These are phyloP conservation scores for Ephestia elutella DNA, from an alignment of 1,140 invertebrate species.

Conservation along the genomic window DNA sequence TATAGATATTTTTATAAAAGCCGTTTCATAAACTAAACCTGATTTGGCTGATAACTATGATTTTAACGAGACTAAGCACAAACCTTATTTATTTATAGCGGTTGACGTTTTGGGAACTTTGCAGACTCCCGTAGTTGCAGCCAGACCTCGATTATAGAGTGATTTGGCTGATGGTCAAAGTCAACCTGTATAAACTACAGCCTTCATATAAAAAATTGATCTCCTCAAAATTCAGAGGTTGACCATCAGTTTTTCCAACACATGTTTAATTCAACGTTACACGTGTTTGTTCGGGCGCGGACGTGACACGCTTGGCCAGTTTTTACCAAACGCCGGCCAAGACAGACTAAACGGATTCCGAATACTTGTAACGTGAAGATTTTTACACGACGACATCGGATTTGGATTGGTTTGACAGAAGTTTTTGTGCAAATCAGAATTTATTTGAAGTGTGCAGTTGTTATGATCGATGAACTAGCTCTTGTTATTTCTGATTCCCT, in stretches of 20 bases:
- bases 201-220: not conserved
- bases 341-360: not conserved
- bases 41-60: no score
- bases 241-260: not conserved
- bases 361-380: not conserved
- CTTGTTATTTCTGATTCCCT: no score
- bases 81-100: no score
- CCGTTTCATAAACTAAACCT: no score
- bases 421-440: not conserved
- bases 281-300: not conserved
- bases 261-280: constrained; percentile 1
- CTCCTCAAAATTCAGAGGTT: not conserved
- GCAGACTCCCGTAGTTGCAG: no score
- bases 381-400: not conserved
- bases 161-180: no score
- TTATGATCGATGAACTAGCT: no score
- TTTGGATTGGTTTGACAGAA: not conserved
- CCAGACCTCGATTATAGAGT: no score
- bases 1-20: no score
- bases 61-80: no score
- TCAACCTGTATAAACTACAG: no score
- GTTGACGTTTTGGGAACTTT: no score
- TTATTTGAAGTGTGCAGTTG: not conserved
- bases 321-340: not conserved
- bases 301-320: not conserved